These are phyloP conservation scores for Rhombomys opimus DNA, from an alignment of 2,113 vertebrate genomes.

Conservation along the genomic window DNA sequence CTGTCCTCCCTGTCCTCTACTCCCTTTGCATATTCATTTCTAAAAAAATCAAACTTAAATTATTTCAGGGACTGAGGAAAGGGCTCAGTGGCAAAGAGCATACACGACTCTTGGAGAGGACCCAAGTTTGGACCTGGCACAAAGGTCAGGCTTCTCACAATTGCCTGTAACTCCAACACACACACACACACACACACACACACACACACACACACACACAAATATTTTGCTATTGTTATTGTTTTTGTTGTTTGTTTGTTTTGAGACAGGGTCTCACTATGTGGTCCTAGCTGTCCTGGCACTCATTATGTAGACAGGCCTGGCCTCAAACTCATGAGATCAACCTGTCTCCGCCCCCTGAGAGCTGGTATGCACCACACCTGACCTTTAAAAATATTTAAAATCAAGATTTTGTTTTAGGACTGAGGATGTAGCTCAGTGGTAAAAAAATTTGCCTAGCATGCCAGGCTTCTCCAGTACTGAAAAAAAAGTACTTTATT, in stretches of 20 bases:
- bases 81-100: not conserved
- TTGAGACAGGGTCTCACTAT: no score
- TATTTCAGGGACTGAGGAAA: not conserved
- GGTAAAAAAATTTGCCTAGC: not conserved
- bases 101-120: not conserved
- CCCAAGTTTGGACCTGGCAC: no score
- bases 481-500: not conserved
- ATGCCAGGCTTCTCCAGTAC: not conserved
- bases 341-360: not conserved
- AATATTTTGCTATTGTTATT: not conserved
- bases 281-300: not conserved
- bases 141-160: not conserved
- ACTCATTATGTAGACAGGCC: not conserved
- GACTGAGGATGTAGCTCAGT: not conserved
- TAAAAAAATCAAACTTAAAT: constrained; percentile 39
- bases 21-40: not conserved
- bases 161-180: not conserved
- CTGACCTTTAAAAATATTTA: not conserved
- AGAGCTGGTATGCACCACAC: not conserved
- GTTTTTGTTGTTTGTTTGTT: not conserved
- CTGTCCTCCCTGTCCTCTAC: not conserved
- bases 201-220: not conserved
- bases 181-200: not conserved
- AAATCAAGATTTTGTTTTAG: not conserved
- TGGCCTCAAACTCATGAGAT: not conserved